Percentiles rank a stretch among this genome's conserved stretches.
Conservation (phyloP, 2,113 vertebrate species). For the Phyllostomus discolor region DNA sequence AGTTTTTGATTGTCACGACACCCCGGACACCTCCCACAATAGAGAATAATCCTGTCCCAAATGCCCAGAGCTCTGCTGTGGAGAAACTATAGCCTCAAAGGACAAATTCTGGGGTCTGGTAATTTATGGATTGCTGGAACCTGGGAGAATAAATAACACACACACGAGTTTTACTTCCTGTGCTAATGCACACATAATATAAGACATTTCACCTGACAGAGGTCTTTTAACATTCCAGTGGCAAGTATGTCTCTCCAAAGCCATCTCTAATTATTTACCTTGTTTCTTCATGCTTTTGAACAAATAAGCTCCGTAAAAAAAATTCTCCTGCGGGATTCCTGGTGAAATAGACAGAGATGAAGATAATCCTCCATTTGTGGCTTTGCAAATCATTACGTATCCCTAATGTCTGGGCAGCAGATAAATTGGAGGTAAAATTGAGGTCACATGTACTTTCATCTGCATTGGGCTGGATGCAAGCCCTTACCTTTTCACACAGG, state of each 20-base stretch:
- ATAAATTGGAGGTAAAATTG: neutral
- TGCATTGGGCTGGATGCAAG: neutral
- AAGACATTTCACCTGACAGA: neutral
- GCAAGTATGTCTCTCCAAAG: neutral
- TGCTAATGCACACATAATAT: neutral
- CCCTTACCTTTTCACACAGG: neutral
- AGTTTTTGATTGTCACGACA: neutral
- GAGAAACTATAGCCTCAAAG: neutral
- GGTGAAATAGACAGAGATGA: constrained; percentile 26
- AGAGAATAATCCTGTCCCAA: neutral
- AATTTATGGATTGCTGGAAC: neutral
- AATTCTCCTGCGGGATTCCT: neutral
- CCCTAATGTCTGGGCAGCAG: neutral
- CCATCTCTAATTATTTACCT: constrained; percentile 8
- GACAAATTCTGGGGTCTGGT: neutral
- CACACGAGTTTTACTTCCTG: neutral
- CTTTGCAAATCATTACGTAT: neutral
- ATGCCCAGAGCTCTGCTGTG: neutral
- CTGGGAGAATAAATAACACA: neutral
- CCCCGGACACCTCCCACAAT: no score
- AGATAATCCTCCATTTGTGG: neutral
- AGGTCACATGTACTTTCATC: neutral
- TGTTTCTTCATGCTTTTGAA: constrained; percentile 9
- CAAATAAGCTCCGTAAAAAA: neutral
- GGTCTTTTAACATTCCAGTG: neutral